phyloP scores from a whole-genome alignment of 2,797 vertebrate species.

The Heliangelus exortis region DNA sequence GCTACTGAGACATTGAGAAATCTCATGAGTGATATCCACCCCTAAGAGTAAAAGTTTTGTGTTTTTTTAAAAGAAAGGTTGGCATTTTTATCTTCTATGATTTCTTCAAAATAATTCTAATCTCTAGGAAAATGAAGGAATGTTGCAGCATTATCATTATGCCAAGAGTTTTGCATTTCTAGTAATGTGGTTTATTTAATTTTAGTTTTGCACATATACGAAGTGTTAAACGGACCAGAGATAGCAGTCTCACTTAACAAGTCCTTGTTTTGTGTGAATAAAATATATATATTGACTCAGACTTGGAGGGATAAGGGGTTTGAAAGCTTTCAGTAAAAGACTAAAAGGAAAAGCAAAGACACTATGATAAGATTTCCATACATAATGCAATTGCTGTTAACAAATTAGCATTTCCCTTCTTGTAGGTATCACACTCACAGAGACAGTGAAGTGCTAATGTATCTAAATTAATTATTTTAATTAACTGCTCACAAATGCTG shows the following conservation, averaged over 20 bases:
- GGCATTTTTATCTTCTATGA: neutral
- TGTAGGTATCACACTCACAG: neutral
- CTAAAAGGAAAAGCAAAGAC: conserved; percentile 39
- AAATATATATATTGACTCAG: neutral
- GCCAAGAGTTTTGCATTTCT: neutral
- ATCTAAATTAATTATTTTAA: neutral
- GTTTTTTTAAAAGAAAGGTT: too few species aligned
- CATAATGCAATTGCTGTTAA: neutral
- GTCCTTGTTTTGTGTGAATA: neutral
- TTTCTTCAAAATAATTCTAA: neutral
- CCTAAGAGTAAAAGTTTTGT: neutral
- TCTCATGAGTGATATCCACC: neutral
- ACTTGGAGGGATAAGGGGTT: neutral
- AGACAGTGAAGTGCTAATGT: neutral
- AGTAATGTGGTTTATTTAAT: neutral
- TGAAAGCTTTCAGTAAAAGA: neutral
- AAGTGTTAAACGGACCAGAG: neutral
- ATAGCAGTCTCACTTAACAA: neutral
- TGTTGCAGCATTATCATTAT: neutral
- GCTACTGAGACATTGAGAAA: neutral
- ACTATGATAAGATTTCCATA: neutral
- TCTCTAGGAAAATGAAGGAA: neutral
- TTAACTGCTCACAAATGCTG: neutral
- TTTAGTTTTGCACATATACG: neutral
- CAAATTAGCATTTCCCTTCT: neutral